Base-by-base conservation (phyloP, 2,113 vertebrate genomes). In the Leptobrachium leishanense region DNA sequence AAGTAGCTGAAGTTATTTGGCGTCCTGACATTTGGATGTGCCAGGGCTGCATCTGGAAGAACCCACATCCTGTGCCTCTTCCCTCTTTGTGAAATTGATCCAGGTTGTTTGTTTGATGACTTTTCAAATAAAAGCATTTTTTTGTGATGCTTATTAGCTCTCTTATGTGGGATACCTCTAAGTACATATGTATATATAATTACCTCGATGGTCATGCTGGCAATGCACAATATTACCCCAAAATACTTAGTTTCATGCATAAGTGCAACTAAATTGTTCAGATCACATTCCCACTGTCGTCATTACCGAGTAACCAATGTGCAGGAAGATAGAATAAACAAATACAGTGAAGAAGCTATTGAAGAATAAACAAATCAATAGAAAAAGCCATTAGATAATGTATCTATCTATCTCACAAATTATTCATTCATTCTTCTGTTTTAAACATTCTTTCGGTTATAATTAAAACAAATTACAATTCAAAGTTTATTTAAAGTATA, bases 31-130 rank as follows among this genome's bases (percentile, higher is more conserved):
- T 54, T 13, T 67, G 31, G 2, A 54, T 55, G 31, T 68, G 74
- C 74, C 74, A 76, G 50, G 63, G 46, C 53, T 73, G 40, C 74
- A 75, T 75, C 74, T 75, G 74, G 74, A 75, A 66, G 63, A 42
- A 75, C 74, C 64, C 74, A 76, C 64, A 67, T 67, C 63, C 74
- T 68, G 74, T 54, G n/a, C 64, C 40, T 68, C 64, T 68, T 55
- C 64, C 50, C 63, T 20, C 50, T 76, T 55, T 76, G 64, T 54
- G 74, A 68, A 76, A 68, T 15, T 31, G 11, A 43, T 68, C 64
- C 74, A 76, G 74, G 46, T 76, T 55, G 65, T 76, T 76, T 76
- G 74, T 76, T 76, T 76, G 74, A 76, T 76, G 50, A 41, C 50
- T 42, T 76, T 68, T 76, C 63, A 68, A 53, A 76, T 68, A 67